Evolutionary conservation across 1,140 invertebrate species (phyloP), one percentile per base, ranked within the genome.

Genomic region (Trypoxylus dichotomus): DNA sequence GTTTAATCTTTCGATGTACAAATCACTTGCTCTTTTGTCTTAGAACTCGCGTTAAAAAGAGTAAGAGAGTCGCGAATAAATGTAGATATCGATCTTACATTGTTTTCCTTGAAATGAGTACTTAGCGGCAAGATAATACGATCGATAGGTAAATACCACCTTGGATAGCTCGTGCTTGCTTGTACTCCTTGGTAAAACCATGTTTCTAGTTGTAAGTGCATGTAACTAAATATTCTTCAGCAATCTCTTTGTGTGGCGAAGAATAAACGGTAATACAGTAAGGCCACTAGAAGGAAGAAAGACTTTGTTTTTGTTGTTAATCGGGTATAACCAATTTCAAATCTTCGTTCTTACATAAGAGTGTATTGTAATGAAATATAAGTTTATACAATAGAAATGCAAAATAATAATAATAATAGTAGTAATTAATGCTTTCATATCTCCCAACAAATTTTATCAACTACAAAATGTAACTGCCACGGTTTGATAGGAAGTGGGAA

Each of bases 51-150:
- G 60, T 24, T 68, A 68, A 68, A 68, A 7, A 68, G 8, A 68
- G 15, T 68, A 68, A 68, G 24, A 68, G 21, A 68, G 27, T 68
- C 21, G 2, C 21, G 60, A 68, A 11, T 68, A 68, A 21, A 19
- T 15, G 11, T 29, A 68, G 60, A 68, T 68, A 27, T 68, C 24
- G 60, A 68, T 68, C 60, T 68, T 68, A 68, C 60, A 68, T 68
- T 68, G 60, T 68, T 68, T 68, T 68, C 60, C 60, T 68, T 68
- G 60, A 68, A 68, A 24, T 27, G 60, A 24, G 60, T 68, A 68
- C 27, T 68, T 68, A 68, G 60, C 60, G 60, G 21, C 60, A 24
- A 68, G 60, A 68, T 68, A 68, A 68, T 68, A 27, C 60, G 24
- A 68, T 24, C 19, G 60, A 68, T 68, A 68, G 11, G 60, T 68